phyloP scores from a whole-genome alignment of 2,113 vertebrate species.

The Rhodinocichla rosea region DNA sequence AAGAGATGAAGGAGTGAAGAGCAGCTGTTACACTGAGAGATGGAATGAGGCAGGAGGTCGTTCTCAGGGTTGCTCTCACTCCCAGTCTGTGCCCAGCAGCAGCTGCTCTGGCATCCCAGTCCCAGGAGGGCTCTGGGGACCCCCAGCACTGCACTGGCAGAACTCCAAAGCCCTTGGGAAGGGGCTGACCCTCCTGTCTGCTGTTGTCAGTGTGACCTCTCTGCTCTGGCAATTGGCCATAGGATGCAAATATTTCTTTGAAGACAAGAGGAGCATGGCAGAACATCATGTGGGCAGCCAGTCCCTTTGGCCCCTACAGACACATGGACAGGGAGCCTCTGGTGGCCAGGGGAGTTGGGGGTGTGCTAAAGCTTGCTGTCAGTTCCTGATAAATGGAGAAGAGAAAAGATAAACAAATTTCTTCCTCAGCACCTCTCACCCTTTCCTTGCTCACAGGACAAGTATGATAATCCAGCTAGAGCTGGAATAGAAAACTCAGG shows the following conservation, averaged over 20 bases:
- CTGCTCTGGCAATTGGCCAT: not conserved
- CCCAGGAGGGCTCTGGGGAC: not conserved
- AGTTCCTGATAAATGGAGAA: not conserved
- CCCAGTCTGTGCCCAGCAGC: not conserved
- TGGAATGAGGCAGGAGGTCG: fast-evolving
- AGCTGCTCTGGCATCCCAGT: not conserved
- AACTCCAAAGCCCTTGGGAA: not conserved
- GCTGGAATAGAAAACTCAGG: not conserved
- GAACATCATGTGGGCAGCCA: fast-evolving
- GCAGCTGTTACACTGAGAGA: not conserved
- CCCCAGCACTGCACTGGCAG: not conserved
- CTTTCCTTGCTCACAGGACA: not conserved
- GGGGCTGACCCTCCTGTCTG: not conserved
- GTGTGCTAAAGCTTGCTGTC: not conserved
- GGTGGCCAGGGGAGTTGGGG: not conserved
- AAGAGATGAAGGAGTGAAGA: not conserved
- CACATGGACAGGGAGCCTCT: not conserved
- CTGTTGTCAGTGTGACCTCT: not conserved
- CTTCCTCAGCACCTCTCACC: not conserved
- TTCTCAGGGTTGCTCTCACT: not conserved
- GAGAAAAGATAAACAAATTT: not conserved
- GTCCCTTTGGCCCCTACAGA: fast-evolving
- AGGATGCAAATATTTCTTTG: not conserved
- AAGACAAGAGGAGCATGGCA: not conserved
- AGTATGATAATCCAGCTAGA: not conserved